phyloP scores from a whole-genome alignment of 2,888 invertebrate genomes.

The Neria commutata region DNA sequence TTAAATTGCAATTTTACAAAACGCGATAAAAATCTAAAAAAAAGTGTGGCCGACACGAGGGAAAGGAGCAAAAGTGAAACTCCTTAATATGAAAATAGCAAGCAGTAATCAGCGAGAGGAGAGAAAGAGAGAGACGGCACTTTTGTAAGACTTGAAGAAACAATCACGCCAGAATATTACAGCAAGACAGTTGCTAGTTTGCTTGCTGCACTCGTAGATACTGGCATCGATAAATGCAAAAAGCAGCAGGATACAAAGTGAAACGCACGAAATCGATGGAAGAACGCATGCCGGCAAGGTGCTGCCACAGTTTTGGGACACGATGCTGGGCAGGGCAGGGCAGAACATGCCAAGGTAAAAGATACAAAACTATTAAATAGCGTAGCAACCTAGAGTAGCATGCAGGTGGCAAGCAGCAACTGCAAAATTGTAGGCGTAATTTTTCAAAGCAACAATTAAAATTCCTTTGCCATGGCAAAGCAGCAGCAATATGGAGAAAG shows the following conservation, averaged over 20 bases:
- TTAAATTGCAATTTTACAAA: conserved; percentile 32
- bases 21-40: background rate
- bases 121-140: background rate
- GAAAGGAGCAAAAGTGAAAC: background rate
- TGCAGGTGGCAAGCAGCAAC: conserved; percentile 6
- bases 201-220: too few relatives aligned
- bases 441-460: too few relatives aligned
- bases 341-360: too few relatives aligned
- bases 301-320: too few relatives aligned
- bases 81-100: conserved; percentile 9
- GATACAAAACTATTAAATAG: too few relatives aligned
- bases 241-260: conserved; percentile 35
- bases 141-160: conserved; percentile 3
- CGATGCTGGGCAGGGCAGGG: too few relatives aligned
- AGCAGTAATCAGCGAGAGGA: conserved; percentile 14
- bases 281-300: conserved; percentile 30
- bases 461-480: too few relatives aligned
- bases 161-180: conserved; percentile 16
- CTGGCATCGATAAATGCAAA: conserved; percentile 2
- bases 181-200: background rate
- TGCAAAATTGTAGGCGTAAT: too few relatives aligned
- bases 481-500: too few relatives aligned
- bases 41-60: background rate
- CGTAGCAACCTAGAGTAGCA: too few relatives aligned
- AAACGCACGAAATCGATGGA: background rate